Evolutionary conservation across 1,140 invertebrate species (phyloP), one percentile per base, ranked within the genome.

Genomic region (Agrypnia vestita): DNA sequence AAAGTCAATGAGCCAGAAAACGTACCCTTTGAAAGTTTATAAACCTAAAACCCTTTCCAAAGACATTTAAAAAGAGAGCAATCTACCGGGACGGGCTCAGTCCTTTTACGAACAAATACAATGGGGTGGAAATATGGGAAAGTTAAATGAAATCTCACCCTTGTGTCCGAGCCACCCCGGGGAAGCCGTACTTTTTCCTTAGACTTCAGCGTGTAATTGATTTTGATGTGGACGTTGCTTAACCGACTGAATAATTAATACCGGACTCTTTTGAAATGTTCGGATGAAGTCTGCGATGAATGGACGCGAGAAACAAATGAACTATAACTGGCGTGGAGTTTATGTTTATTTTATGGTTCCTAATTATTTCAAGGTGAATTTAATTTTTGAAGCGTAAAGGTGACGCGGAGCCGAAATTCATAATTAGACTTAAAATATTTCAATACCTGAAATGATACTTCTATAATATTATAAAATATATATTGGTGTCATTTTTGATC

Each of bases 51-150:
- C 80, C 81, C 81, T 74, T 76, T 76, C 55, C 80, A 46, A 67
- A 73, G 78, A 82, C 81, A 82, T 82, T 82, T 80, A 77, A 82
- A 82, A 82, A 82, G 81, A 71, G 74, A 62, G 64, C 64, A 78
- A 78, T 78, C 62, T 59, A 62, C 64, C 64, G 49, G 72, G 25
- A 49, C 73, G 12, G n/a, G 46, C 25, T 78, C 19, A 49, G 59
- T 51, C 49, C 74, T 49, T 35, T 61, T 59, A 43, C 21, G 55
- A 44, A 74, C 56, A 35, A 78, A 64, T 74, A 78, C 80, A 78
- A 78, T 78, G 76, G 76, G 21, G 53, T 67, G 80, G 80, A 78
- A 81, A 73, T 78, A 78, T 78, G 55, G 49, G 11, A 12, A 15
- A 55, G 64, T 61, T 81, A 79, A 81, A 81, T 76, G 76, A 79